Evolutionary conservation across 2,888 invertebrate genomes (phyloP).

Genomic region (Nycteola revayana): DNA sequence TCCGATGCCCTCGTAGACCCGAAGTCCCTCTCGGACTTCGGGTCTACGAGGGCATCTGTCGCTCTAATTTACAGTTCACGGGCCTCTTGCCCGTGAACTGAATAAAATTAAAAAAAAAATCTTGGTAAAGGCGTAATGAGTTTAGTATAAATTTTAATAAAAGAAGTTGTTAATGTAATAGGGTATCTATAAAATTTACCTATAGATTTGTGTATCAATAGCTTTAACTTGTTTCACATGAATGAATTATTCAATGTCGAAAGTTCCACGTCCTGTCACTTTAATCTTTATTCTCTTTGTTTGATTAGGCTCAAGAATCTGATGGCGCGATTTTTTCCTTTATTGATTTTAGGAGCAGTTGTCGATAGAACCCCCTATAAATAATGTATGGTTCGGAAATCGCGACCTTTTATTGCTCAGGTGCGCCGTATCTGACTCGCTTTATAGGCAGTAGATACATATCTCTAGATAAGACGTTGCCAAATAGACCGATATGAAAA

Average conservation of each 20-base stretch:
- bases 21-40: no score
- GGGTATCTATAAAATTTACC: no score
- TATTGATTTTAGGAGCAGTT: slow-evolving; percentile 47
- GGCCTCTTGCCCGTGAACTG: no score
- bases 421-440: slow-evolving; percentile 16
- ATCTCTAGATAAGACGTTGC: slow-evolving; percentile 15
- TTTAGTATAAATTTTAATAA: no score
- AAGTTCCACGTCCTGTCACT: slow-evolving; percentile 48
- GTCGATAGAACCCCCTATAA: slow-evolving; percentile 41
- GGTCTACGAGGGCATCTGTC: no score
- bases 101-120: no score
- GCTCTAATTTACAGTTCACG: no score
- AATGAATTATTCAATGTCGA: slow-evolving; percentile 52
- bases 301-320: slow-evolving; percentile 52
- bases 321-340: slow-evolving; percentile 38
- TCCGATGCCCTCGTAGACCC: no score
- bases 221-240: slow-evolving; percentile 34
- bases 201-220: no score
- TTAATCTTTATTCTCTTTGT: slow-evolving; percentile 52
- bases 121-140: no score
- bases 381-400: slow-evolving; percentile 45
- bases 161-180: no score
- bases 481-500: slow-evolving; percentile 20
- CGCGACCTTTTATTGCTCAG: slow-evolving; percentile 39
- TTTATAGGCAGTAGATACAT: slow-evolving; percentile 14